Evolutionary conservation across 2,888 invertebrate genomes (phyloP).

Genomic region (Melinaea marsaeus): DNA sequence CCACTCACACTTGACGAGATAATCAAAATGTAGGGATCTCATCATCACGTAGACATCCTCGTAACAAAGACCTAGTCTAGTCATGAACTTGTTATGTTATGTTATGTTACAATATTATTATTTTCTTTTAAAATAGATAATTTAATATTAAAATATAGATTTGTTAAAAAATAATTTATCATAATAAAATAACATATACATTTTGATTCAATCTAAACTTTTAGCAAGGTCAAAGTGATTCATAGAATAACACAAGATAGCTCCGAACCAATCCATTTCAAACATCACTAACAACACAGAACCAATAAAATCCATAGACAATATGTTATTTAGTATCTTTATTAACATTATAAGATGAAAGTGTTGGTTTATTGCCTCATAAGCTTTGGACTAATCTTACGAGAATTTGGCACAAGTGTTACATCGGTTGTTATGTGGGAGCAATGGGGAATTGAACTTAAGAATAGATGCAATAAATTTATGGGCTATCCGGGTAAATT

Average conservation of each 20-base stretch:
- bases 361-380: constrained; percentile 1
- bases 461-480: neutral
- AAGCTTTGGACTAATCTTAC: constrained; percentile 2
- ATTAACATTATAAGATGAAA: constrained; percentile 6
- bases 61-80: too few relatives aligned
- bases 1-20: too few relatives aligned
- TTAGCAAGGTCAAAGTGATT: neutral
- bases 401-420: constrained; percentile 4
- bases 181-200: too few relatives aligned
- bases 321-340: constrained; percentile 4
- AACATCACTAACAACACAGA: neutral
- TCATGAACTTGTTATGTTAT: too few relatives aligned
- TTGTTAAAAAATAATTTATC: too few relatives aligned
- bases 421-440: neutral
- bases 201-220: too few relatives aligned
- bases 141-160: too few relatives aligned
- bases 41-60: too few relatives aligned
- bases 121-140: too few relatives aligned
- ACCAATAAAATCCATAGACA: neutral
- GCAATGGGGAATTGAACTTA: neutral
- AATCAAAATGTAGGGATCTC: too few relatives aligned
- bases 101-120: too few relatives aligned
- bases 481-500: too few relatives aligned
- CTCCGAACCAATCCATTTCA: neutral
- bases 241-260: neutral